Evolutionary conservation across 2,888 invertebrate genomes (phyloP).

Genomic region (Heliconius charithonia): DNA sequence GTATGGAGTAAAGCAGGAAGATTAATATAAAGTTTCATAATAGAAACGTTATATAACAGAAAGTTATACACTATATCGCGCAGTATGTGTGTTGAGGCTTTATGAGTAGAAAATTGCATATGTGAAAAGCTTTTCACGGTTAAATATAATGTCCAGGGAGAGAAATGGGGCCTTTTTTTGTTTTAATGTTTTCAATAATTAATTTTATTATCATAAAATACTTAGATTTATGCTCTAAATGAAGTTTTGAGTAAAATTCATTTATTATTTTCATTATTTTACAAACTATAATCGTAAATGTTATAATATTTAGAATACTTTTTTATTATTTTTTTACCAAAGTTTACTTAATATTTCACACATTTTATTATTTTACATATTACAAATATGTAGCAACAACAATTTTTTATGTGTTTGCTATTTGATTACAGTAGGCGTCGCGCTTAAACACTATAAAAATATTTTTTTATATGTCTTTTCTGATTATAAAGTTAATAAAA

Average conservation of each 20-base stretch:
- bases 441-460: neutral
- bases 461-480: no score
- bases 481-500: no score
- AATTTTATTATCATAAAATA: no score
- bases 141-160: neutral
- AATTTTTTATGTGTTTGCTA: neutral
- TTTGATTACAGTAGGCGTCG: conserved; percentile 29
- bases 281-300: no score
- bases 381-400: neutral
- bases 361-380: no score
- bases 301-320: no score
- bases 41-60: neutral
- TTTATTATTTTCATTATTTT: no score
- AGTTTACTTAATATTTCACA: no score
- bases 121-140: neutral
- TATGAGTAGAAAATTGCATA: conserved; percentile 1
- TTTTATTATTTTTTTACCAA: no score
- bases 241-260: no score
- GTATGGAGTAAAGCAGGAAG: neutral
- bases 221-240: neutral
- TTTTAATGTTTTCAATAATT: no score
- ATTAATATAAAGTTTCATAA: neutral
- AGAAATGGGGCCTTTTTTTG: neutral
- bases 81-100: neutral
- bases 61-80: neutral